Conservation (phyloP, 2,888 invertebrate species). For the Noctua pronuba region DNA sequence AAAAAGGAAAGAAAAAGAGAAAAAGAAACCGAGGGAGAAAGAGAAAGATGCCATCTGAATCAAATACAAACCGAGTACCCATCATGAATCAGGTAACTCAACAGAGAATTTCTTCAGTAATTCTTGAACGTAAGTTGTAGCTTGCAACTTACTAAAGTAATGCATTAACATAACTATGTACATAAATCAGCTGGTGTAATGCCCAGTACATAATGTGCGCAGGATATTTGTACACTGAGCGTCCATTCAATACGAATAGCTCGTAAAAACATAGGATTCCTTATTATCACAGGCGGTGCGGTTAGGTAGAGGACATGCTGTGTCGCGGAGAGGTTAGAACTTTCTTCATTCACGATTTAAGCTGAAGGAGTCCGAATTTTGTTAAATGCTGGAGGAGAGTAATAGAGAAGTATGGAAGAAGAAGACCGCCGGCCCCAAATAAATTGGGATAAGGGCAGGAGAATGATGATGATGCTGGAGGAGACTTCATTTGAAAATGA, state of each 20-base stretch:
- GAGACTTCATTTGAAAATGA: not conserved
- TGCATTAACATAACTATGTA: conserved; percentile 53
- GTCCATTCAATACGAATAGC: conserved; percentile 51
- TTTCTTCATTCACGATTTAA: not conserved
- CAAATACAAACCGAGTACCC: not conserved
- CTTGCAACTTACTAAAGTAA: conserved; percentile 19
- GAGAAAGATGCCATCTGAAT: no score
- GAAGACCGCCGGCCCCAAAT: no score
- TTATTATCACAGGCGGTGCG: conserved; percentile 37
- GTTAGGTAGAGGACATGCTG: conserved; percentile 29
- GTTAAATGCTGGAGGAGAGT: not conserved
- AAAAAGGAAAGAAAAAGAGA: no score
- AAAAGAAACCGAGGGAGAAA: no score
- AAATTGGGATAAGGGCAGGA: no score
- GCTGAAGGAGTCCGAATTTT: not conserved
- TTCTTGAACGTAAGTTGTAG: not conserved
- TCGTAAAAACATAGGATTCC: conserved; percentile 59
- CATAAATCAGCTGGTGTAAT: conserved; percentile 49
- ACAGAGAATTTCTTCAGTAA: conserved; percentile 7
- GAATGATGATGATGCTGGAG: no score
- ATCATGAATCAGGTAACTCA: not conserved
- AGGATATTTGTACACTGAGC: conserved; percentile 61
- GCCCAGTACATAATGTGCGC: conserved; percentile 22
- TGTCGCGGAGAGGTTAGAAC: not conserved
- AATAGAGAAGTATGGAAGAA: no score